phyloP scores from a whole-genome alignment of 1,140 invertebrate species.

The Drosophila leontia region DNA sequence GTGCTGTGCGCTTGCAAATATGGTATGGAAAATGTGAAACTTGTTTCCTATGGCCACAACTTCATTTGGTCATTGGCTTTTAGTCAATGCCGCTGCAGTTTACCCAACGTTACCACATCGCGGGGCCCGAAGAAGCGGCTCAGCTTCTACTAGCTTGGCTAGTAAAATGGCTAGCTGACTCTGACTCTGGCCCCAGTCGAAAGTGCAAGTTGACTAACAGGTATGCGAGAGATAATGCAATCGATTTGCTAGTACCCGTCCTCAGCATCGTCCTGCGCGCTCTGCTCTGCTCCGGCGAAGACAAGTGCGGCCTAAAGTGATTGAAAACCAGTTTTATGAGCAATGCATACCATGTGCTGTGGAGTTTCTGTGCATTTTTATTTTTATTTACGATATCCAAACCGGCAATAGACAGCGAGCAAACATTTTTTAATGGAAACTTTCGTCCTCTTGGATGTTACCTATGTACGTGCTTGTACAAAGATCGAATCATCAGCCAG shows the following conservation, averaged over 20 bases:
- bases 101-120: constrained; percentile 43
- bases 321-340: constrained; percentile 70
- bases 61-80: constrained; percentile 79
- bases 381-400: constrained; percentile 44
- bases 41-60: constrained; percentile 65
- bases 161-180: constrained; percentile 33
- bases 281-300: constrained; percentile 17
- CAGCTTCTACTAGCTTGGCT: constrained; percentile 16
- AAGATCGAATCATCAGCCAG: not conserved
- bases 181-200: constrained; percentile 38
- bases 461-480: not conserved
- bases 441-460: constrained; percentile 12
- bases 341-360: constrained; percentile 35
- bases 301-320: constrained; percentile 43
- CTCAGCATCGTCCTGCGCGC: constrained; percentile 20
- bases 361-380: constrained; percentile 15
- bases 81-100: constrained; percentile 45
- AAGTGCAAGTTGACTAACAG: constrained; percentile 74
- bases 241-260: constrained; percentile 58
- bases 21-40: constrained; percentile 65
- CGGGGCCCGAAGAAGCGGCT: constrained; percentile 25
- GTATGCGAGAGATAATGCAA: constrained; percentile 69
- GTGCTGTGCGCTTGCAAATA: constrained; percentile 14
- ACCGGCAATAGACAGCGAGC: constrained; percentile 20
- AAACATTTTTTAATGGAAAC: constrained; percentile 33